Percentiles rank a stretch among this genome's conserved stretches.
phyloP scores from a whole-genome alignment of 2,113 vertebrate genomes.

The Dicerorhinus sumatrensis region DNA sequence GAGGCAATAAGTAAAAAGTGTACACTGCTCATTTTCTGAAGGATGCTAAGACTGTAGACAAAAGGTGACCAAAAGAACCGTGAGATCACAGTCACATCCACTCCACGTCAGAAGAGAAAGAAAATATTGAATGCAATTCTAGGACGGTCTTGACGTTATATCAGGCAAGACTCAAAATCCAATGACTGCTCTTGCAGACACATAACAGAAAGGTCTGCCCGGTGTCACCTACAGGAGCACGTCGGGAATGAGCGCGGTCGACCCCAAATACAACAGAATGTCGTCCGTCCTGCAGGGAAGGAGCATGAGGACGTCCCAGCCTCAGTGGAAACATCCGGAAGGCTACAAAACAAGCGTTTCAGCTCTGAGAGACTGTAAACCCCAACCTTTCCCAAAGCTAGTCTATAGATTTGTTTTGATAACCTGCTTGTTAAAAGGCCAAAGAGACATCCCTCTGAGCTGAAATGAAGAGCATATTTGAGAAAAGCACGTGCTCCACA shows the following conservation, averaged over 20 bases:
- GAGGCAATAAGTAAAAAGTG: background rate
- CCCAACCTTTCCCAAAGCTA: background rate
- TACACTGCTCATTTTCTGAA: background rate
- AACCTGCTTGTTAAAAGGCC: background rate
- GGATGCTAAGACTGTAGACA: background rate
- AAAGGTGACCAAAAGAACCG: background rate
- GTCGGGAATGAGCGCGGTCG: background rate
- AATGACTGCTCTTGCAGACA: background rate
- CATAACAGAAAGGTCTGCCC: background rate
- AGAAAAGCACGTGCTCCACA: background rate
- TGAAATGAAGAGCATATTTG: background rate
- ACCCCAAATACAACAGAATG: background rate
- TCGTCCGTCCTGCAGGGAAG: background rate
- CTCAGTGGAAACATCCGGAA: background rate
- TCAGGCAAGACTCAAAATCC: constrained; percentile 19
- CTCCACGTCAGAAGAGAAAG: background rate
- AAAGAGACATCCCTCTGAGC: background rate
- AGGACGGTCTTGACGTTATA: background rate
- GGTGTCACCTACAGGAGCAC: background rate
- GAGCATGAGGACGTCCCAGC: background rate
- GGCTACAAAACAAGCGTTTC: background rate
- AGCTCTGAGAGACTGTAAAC: background rate
- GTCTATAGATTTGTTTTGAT: background rate
- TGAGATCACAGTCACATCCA: background rate
- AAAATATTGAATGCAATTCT: background rate